Conservation (phyloP, 2,113 vertebrate genomes). For the Chitala chitala region DNA sequence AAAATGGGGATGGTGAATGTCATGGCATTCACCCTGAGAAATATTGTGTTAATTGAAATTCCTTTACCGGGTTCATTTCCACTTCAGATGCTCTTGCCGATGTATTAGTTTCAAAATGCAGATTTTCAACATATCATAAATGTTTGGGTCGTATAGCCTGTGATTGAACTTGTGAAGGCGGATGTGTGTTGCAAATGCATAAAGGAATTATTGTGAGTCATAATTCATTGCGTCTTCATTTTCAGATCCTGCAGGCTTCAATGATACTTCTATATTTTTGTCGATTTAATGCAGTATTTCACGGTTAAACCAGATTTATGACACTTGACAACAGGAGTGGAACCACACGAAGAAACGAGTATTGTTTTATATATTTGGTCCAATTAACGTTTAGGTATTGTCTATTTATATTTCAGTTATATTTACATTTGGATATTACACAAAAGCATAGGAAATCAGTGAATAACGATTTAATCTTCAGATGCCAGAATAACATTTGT, state of each 20-base stretch:
- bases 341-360: not conserved
- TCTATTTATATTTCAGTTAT: too few relatives aligned
- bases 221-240: slow-evolving; percentile 1
- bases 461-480: too few relatives aligned
- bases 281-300: not conserved
- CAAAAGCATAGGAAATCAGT: too few relatives aligned
- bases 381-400: too few relatives aligned
- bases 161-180: not conserved
- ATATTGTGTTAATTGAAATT: not conserved
- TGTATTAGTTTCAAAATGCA: not conserved
- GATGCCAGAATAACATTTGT: too few relatives aligned
- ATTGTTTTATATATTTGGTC: not conserved
- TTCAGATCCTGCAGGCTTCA: not conserved
- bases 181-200: not conserved
- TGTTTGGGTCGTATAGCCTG: not conserved
- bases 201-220: not conserved
- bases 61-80: not conserved
- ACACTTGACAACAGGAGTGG: not conserved
- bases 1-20: slow-evolving; percentile 35
- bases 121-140: not conserved
- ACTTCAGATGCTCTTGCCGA: not conserved
- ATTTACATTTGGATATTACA: too few relatives aligned
- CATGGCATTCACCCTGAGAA: slow-evolving; percentile 16
- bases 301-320: not conserved
- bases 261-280: not conserved